Base-by-base conservation (phyloP, 2,113 vertebrate species). In the Prionailurus bengalensis region DNA sequence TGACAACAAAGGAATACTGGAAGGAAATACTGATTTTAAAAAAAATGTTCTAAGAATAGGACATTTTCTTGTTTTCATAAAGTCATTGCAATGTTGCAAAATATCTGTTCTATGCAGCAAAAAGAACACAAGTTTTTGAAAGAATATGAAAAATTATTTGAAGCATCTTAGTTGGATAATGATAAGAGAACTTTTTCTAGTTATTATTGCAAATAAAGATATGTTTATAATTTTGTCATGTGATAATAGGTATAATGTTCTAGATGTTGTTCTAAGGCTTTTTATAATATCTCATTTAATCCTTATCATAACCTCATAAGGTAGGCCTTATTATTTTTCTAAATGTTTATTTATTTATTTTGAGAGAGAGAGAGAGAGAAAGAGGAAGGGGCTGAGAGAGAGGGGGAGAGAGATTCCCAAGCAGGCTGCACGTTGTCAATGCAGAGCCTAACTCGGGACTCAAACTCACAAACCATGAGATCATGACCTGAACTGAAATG, bases 11-110 rank as follows among this genome's bases (percentile, higher is more conserved):
- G 11, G 29, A 71, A 31, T 73, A 61, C 39, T 48, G 86, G 31
- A 66, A 96, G 36, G 36, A 61, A 71, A 79, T 29, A 81, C 1
- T 21, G 2, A 63, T 63, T 89, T 81, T 3, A 70, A 89, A 84
- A 92, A 74, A 10, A 45, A 63, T 51, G 15, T 39, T 86, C 19
- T 82, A 91, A 79, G 29, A 89, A 81, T 1, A 27, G 5, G 1
- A 92, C 13, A 91, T 39, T 81, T 84, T 39, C 16, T 63, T 92
- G 14, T 65, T 89, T 96, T 96, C 33, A 73, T 80, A 61, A 95
- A 39, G 9, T 66, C 63, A 78, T 9, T 66, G 4, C 19, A 42
- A 51, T 93, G 71, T 76, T 48, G 29, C 3, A 82, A 79, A 86
- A 42, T 86, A 76, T 73, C 7, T 55, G 15, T 48, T 68, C 11